Evolutionary conservation across 92 coral and sea anemone species (phyloP).

Genomic region (Pocillopora meandrina): DNA sequence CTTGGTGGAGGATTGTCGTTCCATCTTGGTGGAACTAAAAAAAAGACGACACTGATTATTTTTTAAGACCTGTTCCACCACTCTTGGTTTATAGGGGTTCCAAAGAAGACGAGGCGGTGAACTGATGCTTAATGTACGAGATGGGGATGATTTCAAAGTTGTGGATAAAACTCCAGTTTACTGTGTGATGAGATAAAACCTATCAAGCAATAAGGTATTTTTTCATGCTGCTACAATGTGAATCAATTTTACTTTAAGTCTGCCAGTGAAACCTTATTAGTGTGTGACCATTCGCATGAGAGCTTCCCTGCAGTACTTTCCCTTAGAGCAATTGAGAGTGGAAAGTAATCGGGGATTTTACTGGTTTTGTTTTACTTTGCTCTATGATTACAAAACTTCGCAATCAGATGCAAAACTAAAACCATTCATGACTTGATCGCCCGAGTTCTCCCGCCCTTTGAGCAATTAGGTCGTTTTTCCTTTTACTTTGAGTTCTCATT

Average conservation of each 20-base stretch:
- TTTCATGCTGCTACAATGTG: not conserved
- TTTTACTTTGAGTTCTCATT: too few species aligned
- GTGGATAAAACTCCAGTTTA: not conserved
- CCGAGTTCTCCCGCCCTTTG: too few species aligned
- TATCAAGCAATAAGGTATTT: not conserved
- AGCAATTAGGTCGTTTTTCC: too few species aligned
- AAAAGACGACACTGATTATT: not conserved
- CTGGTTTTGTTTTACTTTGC: too few species aligned
- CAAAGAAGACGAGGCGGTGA: too few species aligned
- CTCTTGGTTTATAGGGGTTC: not conserved
- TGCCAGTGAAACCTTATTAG: not conserved
- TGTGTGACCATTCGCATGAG: not conserved
- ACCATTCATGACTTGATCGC: too few species aligned
- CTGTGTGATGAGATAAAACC: not conserved
- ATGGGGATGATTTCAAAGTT: too few species aligned
- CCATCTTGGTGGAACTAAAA: conserved; percentile 36
- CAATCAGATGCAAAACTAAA: too few species aligned
- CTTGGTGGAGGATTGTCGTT: conserved; percentile 10
- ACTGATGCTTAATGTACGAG: not conserved
- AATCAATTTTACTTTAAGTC: not conserved
- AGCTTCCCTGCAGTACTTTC: not conserved
- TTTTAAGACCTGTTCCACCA: not conserved
- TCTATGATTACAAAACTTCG: too few species aligned
- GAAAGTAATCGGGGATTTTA: too few species aligned
- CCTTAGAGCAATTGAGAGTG: too few species aligned